phyloP scores from a whole-genome alignment of 1,140 invertebrate species.

The Listronotus bonariensis region DNA sequence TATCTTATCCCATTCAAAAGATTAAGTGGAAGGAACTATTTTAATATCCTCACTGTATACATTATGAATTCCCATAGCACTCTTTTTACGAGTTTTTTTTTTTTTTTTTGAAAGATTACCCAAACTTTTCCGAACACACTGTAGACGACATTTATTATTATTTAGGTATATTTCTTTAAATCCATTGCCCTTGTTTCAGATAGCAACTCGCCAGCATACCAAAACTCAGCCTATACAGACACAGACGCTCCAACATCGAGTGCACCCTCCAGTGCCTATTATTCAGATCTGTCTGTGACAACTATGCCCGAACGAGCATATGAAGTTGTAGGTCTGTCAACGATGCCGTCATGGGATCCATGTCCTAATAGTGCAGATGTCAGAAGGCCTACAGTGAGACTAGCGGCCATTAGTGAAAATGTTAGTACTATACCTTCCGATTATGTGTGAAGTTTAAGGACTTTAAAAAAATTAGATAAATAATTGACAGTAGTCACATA shows the following conservation, averaged over 20 bases:
- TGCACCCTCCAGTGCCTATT: constrained; percentile 72
- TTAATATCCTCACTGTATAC: no score
- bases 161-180: no score
- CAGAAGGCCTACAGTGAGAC: constrained; percentile 53
- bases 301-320: constrained; percentile 61
- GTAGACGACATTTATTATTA: no score
- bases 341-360: constrained; percentile 51
- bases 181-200: constrained; percentile 33
- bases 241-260: constrained; percentile 67
- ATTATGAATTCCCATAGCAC: no score
- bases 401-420: constrained; percentile 70
- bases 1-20: no score
- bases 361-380: constrained; percentile 49
- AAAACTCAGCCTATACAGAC: constrained; percentile 72
- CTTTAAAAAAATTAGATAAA: no score
- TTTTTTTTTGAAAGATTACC: no score
- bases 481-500: no score
- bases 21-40: no score
- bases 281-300: constrained; percentile 66
- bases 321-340: constrained; percentile 61
- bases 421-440: constrained; percentile 62
- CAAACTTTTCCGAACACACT: no score
- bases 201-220: constrained; percentile 66
- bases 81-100: no score
- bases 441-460: constrained; percentile 63